phyloP scores from a whole-genome alignment of 2,888 invertebrate species.

The Hydropsyche betteni region DNA sequence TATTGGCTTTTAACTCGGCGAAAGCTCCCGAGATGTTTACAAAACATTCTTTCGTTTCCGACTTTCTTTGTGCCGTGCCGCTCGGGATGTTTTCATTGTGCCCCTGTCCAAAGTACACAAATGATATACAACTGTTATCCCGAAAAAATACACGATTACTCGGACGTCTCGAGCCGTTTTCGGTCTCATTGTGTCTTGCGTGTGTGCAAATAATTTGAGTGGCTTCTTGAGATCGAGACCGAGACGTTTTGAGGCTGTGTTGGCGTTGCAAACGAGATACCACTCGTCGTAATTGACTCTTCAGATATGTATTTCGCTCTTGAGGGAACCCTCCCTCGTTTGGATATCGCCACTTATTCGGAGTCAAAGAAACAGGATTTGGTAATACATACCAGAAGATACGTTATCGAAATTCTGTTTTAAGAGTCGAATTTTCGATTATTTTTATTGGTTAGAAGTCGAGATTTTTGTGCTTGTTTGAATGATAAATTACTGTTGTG shows the following conservation, averaged over 20 bases:
- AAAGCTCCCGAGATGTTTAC: conserved; percentile 9
- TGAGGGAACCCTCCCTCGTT: conserved; percentile 27
- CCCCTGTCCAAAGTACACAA: not conserved
- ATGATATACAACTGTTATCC: conserved; percentile 8
- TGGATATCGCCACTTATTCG: not conserved
- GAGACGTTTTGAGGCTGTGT: conserved; percentile 12
- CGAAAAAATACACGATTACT: too few relatives aligned
- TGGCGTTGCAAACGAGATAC: conserved; percentile 41
- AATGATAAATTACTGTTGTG: too few relatives aligned
- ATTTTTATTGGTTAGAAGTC: too few relatives aligned
- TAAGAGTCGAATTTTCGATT: too few relatives aligned
- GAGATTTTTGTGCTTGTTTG: too few relatives aligned
- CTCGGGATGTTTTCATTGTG: conserved; percentile 16
- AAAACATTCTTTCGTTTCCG: conserved; percentile 8
- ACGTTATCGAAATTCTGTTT: too few relatives aligned
- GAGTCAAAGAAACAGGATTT: too few relatives aligned
- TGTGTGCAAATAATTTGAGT: conserved; percentile 28
- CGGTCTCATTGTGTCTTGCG: not conserved
- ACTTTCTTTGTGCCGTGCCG: conserved; percentile 28
- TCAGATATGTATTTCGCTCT: conserved; percentile 38
- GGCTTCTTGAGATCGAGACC: conserved; percentile 7
- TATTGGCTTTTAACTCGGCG: conserved; percentile 37
- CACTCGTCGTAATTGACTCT: conserved; percentile 44
- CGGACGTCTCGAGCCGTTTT: too few relatives aligned
- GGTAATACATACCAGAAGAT: too few relatives aligned